Conservation (phyloP, 2,888 invertebrate species). For the Scaptomyza caliginosa region DNA sequence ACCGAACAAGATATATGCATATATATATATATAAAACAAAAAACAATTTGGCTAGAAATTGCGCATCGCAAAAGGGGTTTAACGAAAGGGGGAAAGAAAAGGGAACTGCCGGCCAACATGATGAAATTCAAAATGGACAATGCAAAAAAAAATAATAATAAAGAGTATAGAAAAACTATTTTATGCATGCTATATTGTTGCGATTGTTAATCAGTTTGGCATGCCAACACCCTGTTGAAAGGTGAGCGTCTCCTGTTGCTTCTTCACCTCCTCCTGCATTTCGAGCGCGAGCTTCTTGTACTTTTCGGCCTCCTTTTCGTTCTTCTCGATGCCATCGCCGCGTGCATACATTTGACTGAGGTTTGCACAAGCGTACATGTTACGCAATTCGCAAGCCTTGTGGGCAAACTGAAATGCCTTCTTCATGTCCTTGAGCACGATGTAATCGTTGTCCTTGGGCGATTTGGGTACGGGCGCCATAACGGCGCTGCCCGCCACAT, state of each 20-base stretch:
- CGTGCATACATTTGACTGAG: constrained; percentile 93
- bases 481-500: constrained; percentile 10
- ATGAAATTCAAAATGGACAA: neutral
- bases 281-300: constrained; percentile 90
- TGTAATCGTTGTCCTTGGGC: constrained; percentile 83
- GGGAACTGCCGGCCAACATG: neutral
- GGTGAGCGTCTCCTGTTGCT: constrained; percentile 84
- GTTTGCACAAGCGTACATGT: constrained; percentile 95
- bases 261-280: constrained; percentile 88
- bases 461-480: constrained; percentile 1
- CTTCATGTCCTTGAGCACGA: constrained; percentile 88
- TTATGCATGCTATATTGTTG: neutral
- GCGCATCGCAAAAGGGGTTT: neutral
- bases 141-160: neutral
- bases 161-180: neutral
- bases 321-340: constrained; percentile 92
- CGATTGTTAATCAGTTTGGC: constrained; percentile 65
- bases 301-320: constrained; percentile 88
- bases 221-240: constrained; percentile 86
- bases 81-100: constrained; percentile 3
- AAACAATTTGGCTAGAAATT: neutral
- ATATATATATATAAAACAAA: neutral
- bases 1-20: constrained; percentile 4
- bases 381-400: constrained; percentile 92
- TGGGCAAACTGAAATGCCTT: constrained; percentile 91